phyloP scores from a whole-genome alignment of 2,888 invertebrate genomes.

The Heliconius hortense region DNA sequence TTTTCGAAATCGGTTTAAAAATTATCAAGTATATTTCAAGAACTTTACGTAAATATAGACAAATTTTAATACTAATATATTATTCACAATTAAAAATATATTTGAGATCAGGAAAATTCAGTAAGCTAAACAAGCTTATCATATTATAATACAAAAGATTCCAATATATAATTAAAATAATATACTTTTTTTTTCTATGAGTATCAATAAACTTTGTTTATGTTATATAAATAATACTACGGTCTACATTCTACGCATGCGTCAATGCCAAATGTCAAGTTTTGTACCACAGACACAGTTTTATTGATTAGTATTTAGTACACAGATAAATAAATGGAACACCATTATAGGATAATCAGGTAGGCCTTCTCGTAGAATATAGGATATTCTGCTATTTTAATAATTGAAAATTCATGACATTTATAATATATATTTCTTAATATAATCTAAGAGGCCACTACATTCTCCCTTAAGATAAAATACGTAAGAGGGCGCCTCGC shows the following conservation, averaged over 20 bases:
- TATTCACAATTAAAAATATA: background rate
- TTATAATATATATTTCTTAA: no score
- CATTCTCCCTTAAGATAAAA: no score
- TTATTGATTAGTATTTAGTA: background rate
- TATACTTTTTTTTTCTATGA: background rate
- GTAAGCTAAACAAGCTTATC: background rate
- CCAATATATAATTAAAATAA: background rate
- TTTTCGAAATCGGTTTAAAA: background rate
- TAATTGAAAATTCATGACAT: no score
- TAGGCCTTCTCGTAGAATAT: no score
- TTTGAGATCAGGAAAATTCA: background rate
- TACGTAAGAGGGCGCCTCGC: no score
- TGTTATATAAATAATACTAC: background rate
- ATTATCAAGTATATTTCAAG: background rate
- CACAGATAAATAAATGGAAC: background rate
- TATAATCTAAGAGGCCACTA: no score
- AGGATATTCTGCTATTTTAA: no score
- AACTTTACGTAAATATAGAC: background rate
- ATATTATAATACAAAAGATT: background rate
- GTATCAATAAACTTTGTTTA: slow-evolving; percentile 11
- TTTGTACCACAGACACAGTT: slow-evolving; percentile 1
- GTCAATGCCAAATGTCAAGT: slow-evolving; percentile 8
- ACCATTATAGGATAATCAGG: no score
- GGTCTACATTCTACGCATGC: slow-evolving; percentile 7
- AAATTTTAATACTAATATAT: background rate